phyloP scores from a whole-genome alignment of 2,113 vertebrate species.

The Brachypteracias leptosomus region DNA sequence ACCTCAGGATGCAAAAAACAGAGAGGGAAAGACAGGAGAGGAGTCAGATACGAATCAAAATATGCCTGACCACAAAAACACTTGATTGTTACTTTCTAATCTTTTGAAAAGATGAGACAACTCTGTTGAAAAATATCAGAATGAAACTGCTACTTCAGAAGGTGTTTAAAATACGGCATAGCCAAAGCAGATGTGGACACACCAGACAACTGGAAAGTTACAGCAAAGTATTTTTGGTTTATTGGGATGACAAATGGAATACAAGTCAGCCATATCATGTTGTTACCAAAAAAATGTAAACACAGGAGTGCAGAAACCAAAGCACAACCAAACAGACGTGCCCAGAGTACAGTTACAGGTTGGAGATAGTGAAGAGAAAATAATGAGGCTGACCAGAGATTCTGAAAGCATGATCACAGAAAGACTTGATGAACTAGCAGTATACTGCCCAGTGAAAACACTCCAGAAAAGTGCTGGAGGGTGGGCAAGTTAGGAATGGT shows the following conservation, averaged over 20 bases:
- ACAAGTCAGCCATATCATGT: not conserved
- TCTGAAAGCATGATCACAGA: not conserved
- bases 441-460: not conserved
- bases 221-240: not conserved
- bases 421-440: not conserved
- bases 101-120: not conserved
- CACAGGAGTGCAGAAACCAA: not conserved
- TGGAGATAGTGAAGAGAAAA: not conserved
- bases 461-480: fast-evolving
- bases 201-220: not conserved
- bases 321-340: not conserved
- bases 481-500: not conserved
- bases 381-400: not conserved
- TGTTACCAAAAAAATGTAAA: not conserved
- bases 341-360: not conserved
- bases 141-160: not conserved
- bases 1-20: not conserved
- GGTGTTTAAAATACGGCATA: not conserved
- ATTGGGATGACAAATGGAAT: not conserved
- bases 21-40: not conserved
- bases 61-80: not conserved
- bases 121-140: not conserved
- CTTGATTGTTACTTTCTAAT: not conserved
- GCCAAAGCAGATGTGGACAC: not conserved
- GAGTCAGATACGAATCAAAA: not conserved